Percentiles rank a stretch among this genome's conserved stretches.
Evolutionary conservation across 2,797 vertebrate genomes (phyloP).

Genomic region (Buphagus erythrorhynchus): DNA sequence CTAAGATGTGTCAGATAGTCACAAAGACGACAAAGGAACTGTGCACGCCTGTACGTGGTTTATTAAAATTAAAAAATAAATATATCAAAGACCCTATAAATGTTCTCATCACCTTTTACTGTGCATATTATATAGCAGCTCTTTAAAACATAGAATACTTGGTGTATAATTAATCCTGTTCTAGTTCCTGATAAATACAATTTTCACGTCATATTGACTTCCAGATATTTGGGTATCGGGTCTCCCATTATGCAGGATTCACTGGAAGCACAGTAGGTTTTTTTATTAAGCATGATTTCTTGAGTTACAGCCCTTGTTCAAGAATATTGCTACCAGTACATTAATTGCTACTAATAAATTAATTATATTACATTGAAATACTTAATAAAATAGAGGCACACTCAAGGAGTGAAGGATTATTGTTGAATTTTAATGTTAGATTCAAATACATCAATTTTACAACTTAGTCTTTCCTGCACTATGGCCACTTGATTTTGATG

Average conservation of each 20-base stretch:
- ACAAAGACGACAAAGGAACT: constrained; percentile 34
- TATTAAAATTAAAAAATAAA: constrained; percentile 38
- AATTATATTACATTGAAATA: constrained; percentile 56
- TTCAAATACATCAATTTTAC: constrained; percentile 58
- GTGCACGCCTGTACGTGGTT: background rate
- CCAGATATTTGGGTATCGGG: background rate
- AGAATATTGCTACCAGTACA: background rate
- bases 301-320: constrained; percentile 24
- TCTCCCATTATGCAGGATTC: background rate
- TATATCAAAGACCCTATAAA: background rate
- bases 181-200: background rate
- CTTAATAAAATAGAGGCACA: constrained; percentile 42
- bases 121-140: background rate
- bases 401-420: constrained; percentile 37
- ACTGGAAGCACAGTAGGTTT: background rate
- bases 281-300: constrained; percentile 11
- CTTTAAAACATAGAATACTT: background rate
- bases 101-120: background rate
- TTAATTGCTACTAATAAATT: constrained; percentile 66
- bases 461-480: constrained; percentile 34
- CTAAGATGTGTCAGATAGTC: constrained; percentile 20
- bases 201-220: background rate
- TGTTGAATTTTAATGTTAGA: constrained; percentile 58
- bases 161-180: background rate
- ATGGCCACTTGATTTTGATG: constrained; percentile 67